Percentiles rank a stretch among this genome's conserved stretches.
Evolutionary conservation across 2,113 vertebrate species (phyloP).

Genomic region (Clarias batrachus): DNA sequence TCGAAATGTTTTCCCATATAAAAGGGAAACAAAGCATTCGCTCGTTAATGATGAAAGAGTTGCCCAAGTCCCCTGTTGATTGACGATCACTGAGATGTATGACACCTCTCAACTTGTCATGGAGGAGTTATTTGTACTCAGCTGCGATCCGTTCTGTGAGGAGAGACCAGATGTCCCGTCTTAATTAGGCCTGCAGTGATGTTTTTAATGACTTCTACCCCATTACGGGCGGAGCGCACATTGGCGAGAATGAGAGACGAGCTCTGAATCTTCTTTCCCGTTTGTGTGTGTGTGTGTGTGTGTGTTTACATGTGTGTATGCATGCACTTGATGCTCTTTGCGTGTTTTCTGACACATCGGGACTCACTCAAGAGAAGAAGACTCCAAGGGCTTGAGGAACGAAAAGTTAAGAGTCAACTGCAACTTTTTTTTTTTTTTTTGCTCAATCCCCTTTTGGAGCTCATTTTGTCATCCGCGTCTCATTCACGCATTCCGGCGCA

Average conservation of each 20-base stretch:
- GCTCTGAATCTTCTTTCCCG: slow-evolving; percentile 70
- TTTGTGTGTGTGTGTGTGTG: slow-evolving; percentile 55
- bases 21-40: slow-evolving; percentile 69
- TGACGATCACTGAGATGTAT: slow-evolving; percentile 79
- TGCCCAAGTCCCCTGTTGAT: slow-evolving; percentile 74
- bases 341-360: slow-evolving; percentile 63
- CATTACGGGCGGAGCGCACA: slow-evolving; percentile 66
- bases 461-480: slow-evolving; percentile 56
- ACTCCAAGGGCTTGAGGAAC: slow-evolving; percentile 37
- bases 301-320: slow-evolving; percentile 44
- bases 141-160: slow-evolving; percentile 72
- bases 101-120: slow-evolving; percentile 79
- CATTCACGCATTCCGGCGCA: slow-evolving; percentile 56
- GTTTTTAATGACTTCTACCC: slow-evolving; percentile 80
- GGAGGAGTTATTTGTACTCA: slow-evolving; percentile 77
- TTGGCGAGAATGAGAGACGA: slow-evolving; percentile 53
- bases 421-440: slow-evolving; percentile 47
- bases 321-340: slow-evolving; percentile 57
- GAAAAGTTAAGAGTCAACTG: slow-evolving; percentile 38
- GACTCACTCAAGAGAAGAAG: slow-evolving; percentile 60
- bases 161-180: slow-evolving; percentile 84
- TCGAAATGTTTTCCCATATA: slow-evolving; percentile 65
- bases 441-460: slow-evolving; percentile 60
- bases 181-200: slow-evolving; percentile 91
- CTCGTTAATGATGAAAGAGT: slow-evolving; percentile 74